A percentile compares a stretch with the other conserved stretches of the same genome.
phyloP scores from a whole-genome alignment of 2,888 invertebrate genomes.

The Drosophila tanythrix region DNA sequence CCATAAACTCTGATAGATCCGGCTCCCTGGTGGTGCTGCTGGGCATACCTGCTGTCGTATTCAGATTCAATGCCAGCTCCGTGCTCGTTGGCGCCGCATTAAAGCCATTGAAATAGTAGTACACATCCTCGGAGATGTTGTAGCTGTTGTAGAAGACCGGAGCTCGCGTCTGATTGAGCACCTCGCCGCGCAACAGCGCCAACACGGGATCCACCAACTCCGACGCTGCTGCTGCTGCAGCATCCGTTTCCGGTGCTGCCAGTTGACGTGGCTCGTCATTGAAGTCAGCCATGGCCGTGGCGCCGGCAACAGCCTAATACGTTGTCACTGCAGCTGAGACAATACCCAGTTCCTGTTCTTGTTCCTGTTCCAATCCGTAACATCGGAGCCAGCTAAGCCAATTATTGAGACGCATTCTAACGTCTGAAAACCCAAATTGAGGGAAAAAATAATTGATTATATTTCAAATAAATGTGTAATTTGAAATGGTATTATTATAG shows the following conservation, averaged over 20 bases:
- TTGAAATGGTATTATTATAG: neutral
- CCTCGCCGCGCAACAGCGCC: slow-evolving; percentile 55
- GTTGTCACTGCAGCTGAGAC: slow-evolving; percentile 47
- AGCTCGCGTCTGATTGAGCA: slow-evolving; percentile 70
- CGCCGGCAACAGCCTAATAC: slow-evolving; percentile 49
- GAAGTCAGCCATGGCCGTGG: slow-evolving; percentile 74
- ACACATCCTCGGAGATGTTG: slow-evolving; percentile 84
- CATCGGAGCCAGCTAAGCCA: slow-evolving; percentile 48
- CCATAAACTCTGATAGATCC: slow-evolving; percentile 83
- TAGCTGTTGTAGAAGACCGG: slow-evolving; percentile 81
- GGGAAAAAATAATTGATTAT: neutral
- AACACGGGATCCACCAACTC: slow-evolving; percentile 57
- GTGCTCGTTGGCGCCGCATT: slow-evolving; percentile 61
- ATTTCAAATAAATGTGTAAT: neutral
- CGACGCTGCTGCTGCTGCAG: slow-evolving; percentile 26
- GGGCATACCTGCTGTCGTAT: slow-evolving; percentile 27
- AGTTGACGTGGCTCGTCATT: slow-evolving; percentile 60
- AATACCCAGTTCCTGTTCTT: slow-evolving; percentile 35
- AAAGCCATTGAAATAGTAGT: slow-evolving; percentile 82
- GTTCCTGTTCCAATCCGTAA: slow-evolving; percentile 26
- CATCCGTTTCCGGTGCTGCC: slow-evolving; percentile 76
- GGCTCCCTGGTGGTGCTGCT: slow-evolving; percentile 79
- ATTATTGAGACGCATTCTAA: slow-evolving; percentile 60
- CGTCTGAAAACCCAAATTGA: slow-evolving; percentile 9
- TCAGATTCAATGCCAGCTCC: slow-evolving; percentile 51